Percentiles rank a stretch among this genome's conserved stretches.
Conservation (phyloP, 2,888 invertebrate species). For the Stenolophus ochropezus region DNA sequence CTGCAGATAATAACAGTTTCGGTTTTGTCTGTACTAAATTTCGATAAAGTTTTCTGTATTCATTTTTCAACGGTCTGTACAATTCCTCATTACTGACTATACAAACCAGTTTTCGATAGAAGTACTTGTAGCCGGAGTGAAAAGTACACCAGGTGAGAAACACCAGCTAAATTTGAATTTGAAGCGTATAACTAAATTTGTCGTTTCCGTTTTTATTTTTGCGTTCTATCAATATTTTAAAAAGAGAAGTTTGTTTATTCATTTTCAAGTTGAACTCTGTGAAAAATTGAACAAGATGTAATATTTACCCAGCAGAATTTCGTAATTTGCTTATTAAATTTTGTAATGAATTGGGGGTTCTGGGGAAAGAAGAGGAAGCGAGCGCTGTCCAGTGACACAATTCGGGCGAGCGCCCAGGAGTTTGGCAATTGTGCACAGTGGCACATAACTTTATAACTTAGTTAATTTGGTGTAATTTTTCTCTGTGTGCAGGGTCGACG, state of each 20-base stretch:
- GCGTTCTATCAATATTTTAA: too few relatives aligned
- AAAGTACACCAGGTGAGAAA: too few relatives aligned
- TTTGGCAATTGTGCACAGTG: conserved; percentile 45
- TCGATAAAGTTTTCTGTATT: too few relatives aligned
- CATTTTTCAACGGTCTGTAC: too few relatives aligned
- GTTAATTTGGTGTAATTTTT: conserved; percentile 52
- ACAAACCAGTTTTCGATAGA: too few relatives aligned
- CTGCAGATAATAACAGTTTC: too few relatives aligned
- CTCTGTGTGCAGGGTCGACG: not conserved
- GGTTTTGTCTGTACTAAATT: too few relatives aligned
- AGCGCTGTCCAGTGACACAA: not conserved
- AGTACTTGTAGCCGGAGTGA: too few relatives aligned
- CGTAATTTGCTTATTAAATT: not conserved
- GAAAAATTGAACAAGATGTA: not conserved
- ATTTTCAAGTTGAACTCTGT: too few relatives aligned
- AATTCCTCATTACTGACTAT: too few relatives aligned
- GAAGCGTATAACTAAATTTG: not conserved
- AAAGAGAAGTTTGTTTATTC: too few relatives aligned
- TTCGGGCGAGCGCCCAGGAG: conserved; percentile 10
- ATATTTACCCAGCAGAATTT: not conserved
- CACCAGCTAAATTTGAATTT: too few relatives aligned
- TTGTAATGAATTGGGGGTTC: not conserved
- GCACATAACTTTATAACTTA: conserved; percentile 54
- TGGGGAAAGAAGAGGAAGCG: not conserved
- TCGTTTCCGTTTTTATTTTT: not conserved